These are phyloP conservation scores for Drosophila guanche DNA, from an alignment of 1,140 invertebrate genomes.

Conservation along the genomic window DNA sequence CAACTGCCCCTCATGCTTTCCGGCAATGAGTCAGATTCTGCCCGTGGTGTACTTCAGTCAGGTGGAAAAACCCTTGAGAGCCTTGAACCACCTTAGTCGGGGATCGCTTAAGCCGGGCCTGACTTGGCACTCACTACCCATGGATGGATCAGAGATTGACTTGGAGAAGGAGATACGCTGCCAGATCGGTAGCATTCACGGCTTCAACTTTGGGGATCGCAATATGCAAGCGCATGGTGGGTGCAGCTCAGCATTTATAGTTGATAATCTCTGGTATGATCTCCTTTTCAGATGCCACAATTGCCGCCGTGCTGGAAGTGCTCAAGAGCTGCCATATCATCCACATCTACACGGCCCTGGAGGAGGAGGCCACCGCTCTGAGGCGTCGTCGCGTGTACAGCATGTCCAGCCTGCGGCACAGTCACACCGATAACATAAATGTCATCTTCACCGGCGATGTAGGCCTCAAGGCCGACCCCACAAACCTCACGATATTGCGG, in stretches of 20 bases:
- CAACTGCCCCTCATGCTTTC: conserved; percentile 47
- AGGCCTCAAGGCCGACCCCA: neutral
- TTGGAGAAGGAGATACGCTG: conserved; percentile 20
- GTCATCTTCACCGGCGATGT: neutral
- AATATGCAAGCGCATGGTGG: conserved; percentile 40
- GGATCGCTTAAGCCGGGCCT: neutral
- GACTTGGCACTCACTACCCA: neutral
- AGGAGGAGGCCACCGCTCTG: conserved; percentile 7
- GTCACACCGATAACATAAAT: neutral
- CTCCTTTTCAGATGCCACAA: conserved; percentile 34
- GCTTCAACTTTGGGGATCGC: conserved; percentile 32
- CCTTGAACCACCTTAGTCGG: neutral
- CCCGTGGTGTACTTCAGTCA: conserved; percentile 48
- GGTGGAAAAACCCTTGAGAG: conserved; percentile 35
- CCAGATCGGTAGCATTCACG: conserved; percentile 15
- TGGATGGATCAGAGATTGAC: neutral
- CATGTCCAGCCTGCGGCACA: neutral
- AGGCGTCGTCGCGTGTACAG: conserved; percentile 13
- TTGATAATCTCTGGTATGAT: neutral
- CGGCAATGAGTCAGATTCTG: conserved; percentile 13
- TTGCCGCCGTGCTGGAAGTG: conserved; percentile 5
- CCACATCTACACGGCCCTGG: conserved; percentile 52
- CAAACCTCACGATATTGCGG: conserved; percentile 15
- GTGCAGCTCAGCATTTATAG: neutral
- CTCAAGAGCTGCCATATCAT: conserved; percentile 30